Base-by-base conservation (phyloP, 2,113 vertebrate species). In the Brachypodius melanocephalos region DNA sequence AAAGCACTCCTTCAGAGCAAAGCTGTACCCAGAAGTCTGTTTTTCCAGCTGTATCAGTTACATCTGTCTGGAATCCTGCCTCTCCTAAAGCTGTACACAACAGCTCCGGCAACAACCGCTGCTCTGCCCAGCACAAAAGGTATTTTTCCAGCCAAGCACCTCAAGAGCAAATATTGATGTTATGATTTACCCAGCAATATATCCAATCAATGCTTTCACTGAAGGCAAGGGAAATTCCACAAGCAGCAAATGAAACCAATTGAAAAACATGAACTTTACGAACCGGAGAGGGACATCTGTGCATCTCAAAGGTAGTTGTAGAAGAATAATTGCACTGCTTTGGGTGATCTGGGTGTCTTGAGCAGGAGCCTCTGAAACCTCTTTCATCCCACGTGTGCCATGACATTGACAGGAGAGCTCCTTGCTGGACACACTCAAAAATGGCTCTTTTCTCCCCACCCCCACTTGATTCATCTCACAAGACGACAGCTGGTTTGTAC, bases 11-110 rank as follows among this genome's bases (percentile, higher is more conserved):
- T 76, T 93, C 71, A 69, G 43, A 80, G 43, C 20, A 20, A 13
- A 76, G 63, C 0, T 80, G 51, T 40, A 90, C 63, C 71, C 78
- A 94, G 75, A 82, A 88, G 63, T 28, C 88, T 75, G 74, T 38
- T 91, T 94, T 76, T 88, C 67, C 94, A 94, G 96, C 71, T 91
- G 71, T 80, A 91, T 86, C 88, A 73, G 67, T 90, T 91, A 85
- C 78, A 94, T 80, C 90, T 88, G 85, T n/a, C 95, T 83, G 90
- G 82, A 96, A 77, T 21, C 10, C 32, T 58, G 88, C 93, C 90
- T 62, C 51, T 90, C 82, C 71, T 62, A 90, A 89, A 91, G 78
- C 88, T 42, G 46, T 14, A 55, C 10, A 69, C 74, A 92, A 88
- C 65, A 87, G 40, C 68, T 59, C 69, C 22, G 2, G 46, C 66